Evolutionary conservation across 2,797 vertebrate species (phyloP).

Genomic region (Cetoscarus ocellatus): DNA sequence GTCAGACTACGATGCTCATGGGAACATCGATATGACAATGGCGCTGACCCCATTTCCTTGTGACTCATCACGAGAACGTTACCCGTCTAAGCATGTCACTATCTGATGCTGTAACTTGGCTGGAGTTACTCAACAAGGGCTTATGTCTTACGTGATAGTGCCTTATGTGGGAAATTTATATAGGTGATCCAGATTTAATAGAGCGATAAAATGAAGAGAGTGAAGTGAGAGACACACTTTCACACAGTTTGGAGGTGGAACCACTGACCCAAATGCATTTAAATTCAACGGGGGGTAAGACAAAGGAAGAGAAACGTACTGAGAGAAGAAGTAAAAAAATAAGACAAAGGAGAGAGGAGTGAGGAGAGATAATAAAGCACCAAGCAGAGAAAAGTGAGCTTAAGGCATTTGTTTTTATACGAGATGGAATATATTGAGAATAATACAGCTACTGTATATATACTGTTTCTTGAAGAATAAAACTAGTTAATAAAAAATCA

Average conservation of each 20-base stretch:
- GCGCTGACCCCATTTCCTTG: constrained; percentile 72
- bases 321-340: constrained; percentile 23
- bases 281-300: constrained; percentile 67
- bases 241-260: constrained; percentile 69
- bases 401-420: constrained; percentile 74
- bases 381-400: constrained; percentile 64
- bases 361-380: constrained; percentile 70
- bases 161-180: constrained; percentile 20
- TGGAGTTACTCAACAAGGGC: constrained; percentile 26
- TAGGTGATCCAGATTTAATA: constrained; percentile 57
- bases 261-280: constrained; percentile 83
- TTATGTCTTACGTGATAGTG: constrained; percentile 27
- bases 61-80: constrained; percentile 64
- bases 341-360: constrained; percentile 39
- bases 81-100: constrained; percentile 9
- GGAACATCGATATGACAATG: constrained; percentile 75
- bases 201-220: constrained; percentile 53
- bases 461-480: constrained; percentile 49
- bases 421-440: constrained; percentile 60
- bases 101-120: constrained; percentile 25
- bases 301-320: constrained; percentile 41
- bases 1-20: constrained; percentile 58
- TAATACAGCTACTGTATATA: constrained; percentile 44
- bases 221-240: constrained; percentile 59
- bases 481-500: constrained; percentile 62